phyloP scores from a whole-genome alignment of 2,888 invertebrate species.

The Mimas tiliae region DNA sequence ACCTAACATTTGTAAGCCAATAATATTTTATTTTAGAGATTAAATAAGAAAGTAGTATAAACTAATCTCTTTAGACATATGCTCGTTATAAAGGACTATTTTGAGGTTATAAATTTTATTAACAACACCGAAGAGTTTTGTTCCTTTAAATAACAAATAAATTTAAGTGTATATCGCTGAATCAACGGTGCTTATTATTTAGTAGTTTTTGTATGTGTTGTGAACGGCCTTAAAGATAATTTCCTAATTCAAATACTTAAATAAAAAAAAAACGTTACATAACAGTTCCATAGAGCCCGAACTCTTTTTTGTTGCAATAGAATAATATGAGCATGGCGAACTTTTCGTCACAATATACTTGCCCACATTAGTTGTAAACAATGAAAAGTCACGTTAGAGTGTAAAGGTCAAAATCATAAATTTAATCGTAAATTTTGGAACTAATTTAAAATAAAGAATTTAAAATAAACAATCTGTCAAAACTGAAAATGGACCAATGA shows the following conservation, averaged over 20 bases:
- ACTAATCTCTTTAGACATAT: background rate
- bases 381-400: too few relatives aligned
- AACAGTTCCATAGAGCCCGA: slow-evolving; percentile 26
- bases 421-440: too few relatives aligned
- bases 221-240: background rate
- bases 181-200: slow-evolving; percentile 71
- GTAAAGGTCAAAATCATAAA: too few relatives aligned
- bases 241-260: background rate
- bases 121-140: background rate
- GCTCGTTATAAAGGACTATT: background rate
- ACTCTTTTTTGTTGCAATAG: slow-evolving; percentile 7
- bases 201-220: slow-evolving; percentile 44
- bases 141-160: slow-evolving; percentile 9
- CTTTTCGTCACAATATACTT: background rate
- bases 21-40: background rate
- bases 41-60: background rate
- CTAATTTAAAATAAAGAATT: too few relatives aligned
- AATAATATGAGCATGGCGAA: too few relatives aligned
- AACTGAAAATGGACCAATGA: too few relatives aligned
- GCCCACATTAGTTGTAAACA: too few relatives aligned
- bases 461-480: too few relatives aligned
- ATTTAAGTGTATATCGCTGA: slow-evolving; percentile 58
- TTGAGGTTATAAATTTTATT: slow-evolving; percentile 2
- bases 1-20: background rate
- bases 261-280: too few relatives aligned